These are phyloP conservation scores for Psilopsiagon aurifrons DNA, from an alignment of 2,113 vertebrate species.

Conservation along the genomic window DNA sequence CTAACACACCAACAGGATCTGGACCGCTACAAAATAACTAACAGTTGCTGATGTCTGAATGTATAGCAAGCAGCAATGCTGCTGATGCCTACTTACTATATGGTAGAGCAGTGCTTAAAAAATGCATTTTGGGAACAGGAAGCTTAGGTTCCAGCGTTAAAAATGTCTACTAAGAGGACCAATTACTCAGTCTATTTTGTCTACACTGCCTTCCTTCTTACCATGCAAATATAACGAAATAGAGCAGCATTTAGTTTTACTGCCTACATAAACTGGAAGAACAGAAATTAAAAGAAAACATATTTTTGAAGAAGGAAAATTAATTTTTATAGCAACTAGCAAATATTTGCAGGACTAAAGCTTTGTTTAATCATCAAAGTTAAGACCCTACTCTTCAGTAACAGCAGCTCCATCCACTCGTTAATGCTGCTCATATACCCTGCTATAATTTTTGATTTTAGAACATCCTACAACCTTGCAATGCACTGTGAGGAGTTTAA, in stretches of 20 bases:
- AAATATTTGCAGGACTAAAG: background rate
- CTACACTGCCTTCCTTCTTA: background rate
- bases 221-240: background rate
- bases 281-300: background rate
- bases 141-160: background rate
- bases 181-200: background rate
- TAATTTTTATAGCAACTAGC: background rate
- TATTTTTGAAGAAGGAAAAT: background rate
- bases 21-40: background rate
- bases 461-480: background rate
- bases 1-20: background rate
- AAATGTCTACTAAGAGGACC: background rate
- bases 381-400: background rate
- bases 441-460: conserved; percentile 25
- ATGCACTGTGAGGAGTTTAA: background rate
- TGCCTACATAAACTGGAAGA: background rate
- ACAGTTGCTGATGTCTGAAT: background rate
- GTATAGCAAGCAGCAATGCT: background rate
- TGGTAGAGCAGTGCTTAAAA: background rate
- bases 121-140: background rate
- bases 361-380: background rate
- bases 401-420: background rate
- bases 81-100: background rate
- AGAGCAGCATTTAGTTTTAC: background rate
- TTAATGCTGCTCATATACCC: background rate